Evolutionary conservation across 2,113 vertebrate genomes (phyloP), one percentile per base, ranked within the genome.

Genomic region (Rutilus rutilus): DNA sequence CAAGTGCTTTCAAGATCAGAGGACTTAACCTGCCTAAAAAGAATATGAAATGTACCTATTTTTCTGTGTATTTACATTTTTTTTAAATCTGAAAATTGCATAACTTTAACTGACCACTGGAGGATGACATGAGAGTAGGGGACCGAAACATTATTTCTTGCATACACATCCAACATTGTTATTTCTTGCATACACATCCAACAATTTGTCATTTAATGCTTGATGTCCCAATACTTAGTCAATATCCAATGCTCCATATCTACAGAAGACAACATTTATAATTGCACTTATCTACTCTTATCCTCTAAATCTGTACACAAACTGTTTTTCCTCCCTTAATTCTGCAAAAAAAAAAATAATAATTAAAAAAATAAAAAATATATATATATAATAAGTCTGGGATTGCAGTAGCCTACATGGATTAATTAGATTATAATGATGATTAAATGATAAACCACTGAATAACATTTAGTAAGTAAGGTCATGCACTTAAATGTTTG

Each of bases 231-330:
- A 33, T 42, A 14, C 60, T 78, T 19, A 47, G 52, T 57, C 52
- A 25, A 42, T 42, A 42, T 42, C 8, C 64, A 39, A 15, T 78
- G 60, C 15, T 75, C 4, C 30, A 47, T 54, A 60, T 87, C 47
- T 80, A 78, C 15, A 86, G 12, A 57, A 42, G 23, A 74, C n/a
- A 62, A 71, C 27, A 19, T 27, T 30, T 45, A 47, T 30, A 80
- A 59, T 11, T 19, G 57, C 17, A n/a, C 19, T 57, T 54, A 4
- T 15, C 14, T n/a, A 45, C 23, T 8, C 19, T 57, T 64, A 2
- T 6, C 12, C 33, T 47, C 3, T 27, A 75, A 74, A 73, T 15
- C 19, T 57, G 54, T 21, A 59, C 64, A 60, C n/a, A 15, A 50
- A 50, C 12, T 4, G 33, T 12, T 17, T 65, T 30, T 25, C n/a